Evolutionary conservation across 1,140 invertebrate genomes (phyloP).

Genomic region (Eupristina koningsbergeri): DNA sequence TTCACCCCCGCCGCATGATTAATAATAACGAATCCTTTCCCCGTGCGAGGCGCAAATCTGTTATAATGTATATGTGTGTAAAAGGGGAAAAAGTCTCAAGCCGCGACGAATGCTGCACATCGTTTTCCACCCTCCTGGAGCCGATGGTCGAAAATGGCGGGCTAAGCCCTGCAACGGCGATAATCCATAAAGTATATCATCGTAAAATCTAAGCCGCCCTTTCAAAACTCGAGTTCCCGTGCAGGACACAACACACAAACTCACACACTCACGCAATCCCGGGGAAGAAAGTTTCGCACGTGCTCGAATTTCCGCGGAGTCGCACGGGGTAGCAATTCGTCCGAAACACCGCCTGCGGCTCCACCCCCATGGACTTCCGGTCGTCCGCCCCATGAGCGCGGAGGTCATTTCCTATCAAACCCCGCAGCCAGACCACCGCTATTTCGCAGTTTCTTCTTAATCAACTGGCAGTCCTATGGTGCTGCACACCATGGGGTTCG

Average conservation of each 20-base stretch:
- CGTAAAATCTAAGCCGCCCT: constrained; percentile 20
- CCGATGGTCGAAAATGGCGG: background rate
- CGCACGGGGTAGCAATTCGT: constrained; percentile 54
- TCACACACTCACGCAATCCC: background rate
- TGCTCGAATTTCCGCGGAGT: constrained; percentile 53
- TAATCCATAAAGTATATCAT: constrained; percentile 38
- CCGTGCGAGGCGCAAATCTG: background rate
- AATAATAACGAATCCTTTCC: constrained; percentile 20
- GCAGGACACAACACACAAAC: too few species aligned
- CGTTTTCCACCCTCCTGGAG: background rate
- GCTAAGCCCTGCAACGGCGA: constrained; percentile 4
- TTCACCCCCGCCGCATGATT: background rate
- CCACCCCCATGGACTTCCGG: constrained; percentile 53
- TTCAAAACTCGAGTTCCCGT: background rate
- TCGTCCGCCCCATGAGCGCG: background rate
- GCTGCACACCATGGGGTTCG: too few species aligned
- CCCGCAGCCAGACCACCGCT: constrained; percentile 56
- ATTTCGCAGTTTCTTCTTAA: constrained; percentile 60
- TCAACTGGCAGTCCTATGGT: constrained; percentile 56
- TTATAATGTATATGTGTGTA: background rate
- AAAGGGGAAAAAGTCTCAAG: background rate
- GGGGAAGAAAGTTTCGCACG: constrained; percentile 50
- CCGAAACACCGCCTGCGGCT: constrained; percentile 54
- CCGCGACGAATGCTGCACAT: background rate
- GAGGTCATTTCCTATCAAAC: constrained; percentile 60